phyloP scores from a whole-genome alignment of 37 sponge, comb jelly and placozoan species.

The Eunapius fragilis region DNA sequence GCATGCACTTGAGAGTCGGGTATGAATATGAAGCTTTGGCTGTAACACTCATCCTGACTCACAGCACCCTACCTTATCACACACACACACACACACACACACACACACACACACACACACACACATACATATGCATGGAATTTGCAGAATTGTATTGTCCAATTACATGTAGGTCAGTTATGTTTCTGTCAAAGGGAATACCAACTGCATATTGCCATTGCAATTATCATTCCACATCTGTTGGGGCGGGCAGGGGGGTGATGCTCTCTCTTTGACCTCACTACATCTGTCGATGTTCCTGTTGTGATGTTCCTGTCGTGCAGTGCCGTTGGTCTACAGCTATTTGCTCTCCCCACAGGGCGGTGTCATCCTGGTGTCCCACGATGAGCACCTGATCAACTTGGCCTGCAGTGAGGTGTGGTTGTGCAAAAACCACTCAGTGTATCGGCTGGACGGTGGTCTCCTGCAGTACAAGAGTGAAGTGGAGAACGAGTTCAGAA shows the following conservation, averaged over 20 bases:
- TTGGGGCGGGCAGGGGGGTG: background rate
- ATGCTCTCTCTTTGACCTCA: background rate
- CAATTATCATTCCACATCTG: background rate
- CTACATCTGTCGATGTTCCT: background rate
- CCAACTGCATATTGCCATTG: too few relatives aligned
- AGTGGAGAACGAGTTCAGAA: background rate
- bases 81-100: too few relatives aligned
- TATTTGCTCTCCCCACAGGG: slow-evolving; percentile 43
- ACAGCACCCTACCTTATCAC: too few relatives aligned
- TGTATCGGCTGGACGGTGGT: slow-evolving; percentile 8
- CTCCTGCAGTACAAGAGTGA: background rate
- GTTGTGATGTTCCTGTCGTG: background rate
- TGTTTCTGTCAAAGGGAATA: too few relatives aligned
- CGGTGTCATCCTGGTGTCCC: slow-evolving; percentile 91
- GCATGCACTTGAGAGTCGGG: too few relatives aligned
- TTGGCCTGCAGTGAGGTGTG: slow-evolving; percentile 74
- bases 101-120: too few relatives aligned
- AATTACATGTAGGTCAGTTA: too few relatives aligned
- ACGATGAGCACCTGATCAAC: slow-evolving; percentile 88
- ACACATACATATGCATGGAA: too few relatives aligned
- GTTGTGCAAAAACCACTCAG: slow-evolving; percentile 67
- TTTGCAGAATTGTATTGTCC: too few relatives aligned
- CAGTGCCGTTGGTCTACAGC: background rate
- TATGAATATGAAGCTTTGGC: too few relatives aligned
- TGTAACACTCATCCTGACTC: too few relatives aligned